Evolutionary conservation across 2,888 invertebrate genomes (phyloP), one percentile per base, ranked within the genome.

Genomic region (Eilema caniola): DNA sequence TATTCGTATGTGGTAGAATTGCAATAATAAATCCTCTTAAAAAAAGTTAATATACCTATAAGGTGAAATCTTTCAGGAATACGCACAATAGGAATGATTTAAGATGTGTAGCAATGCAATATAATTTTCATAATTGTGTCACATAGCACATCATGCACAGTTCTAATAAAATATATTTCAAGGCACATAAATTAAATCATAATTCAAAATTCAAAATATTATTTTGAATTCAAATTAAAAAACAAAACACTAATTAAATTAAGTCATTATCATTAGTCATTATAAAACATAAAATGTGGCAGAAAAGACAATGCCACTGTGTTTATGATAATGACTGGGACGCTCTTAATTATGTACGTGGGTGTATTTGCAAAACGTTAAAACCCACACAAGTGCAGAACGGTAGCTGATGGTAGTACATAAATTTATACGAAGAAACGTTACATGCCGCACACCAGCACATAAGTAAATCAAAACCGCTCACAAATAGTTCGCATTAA

Each of bases 401-500:
- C 94, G 86, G 95, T 94, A 95, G 95, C 94, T 83, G 85, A 87
- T 89, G 85, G 86, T 85, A 86, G 89, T 88, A 89, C 89, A 93
- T 93, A 93, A 93, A 93, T 93, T 93, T 90, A 91, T 89, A 86
- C 87, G 87, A 88, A 88, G 87, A 90, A 92, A 93, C 85, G 89
- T 88, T 89, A 90, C 90, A 89, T 88, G 86, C 85, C 82, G 81
- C 88, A 88, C 84, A 88, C 87, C 83, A 86, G 85, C 87, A 86
- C 84, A 87, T 89, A 89, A 87, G 90, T 93, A 93, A 93, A 93
- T 93, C 93, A 93, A 92, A 93, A 89, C 89, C 81, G 92, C 92
- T 93, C 93, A 92, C 89, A 92, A 91, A 93, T 91, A 90, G 90
- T 87, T 85, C 72, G 71, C 81, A 95, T 95, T 95, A 89, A 88